Evolutionary conservation across 2,113 vertebrate genomes (phyloP).

Genomic region (Emberiza fucata): DNA sequence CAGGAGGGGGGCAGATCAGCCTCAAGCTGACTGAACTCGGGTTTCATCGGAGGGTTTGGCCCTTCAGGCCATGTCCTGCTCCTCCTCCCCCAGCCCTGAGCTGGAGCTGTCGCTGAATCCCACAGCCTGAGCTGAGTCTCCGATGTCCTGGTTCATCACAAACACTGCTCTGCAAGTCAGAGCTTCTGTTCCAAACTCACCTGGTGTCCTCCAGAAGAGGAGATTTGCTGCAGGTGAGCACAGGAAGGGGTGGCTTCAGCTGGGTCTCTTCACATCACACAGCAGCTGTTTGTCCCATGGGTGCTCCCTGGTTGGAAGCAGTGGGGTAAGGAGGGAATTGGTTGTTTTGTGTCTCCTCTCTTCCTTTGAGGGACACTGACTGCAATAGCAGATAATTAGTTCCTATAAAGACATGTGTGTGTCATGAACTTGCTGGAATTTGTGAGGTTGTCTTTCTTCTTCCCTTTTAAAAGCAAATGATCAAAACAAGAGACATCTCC

Average conservation of each 20-base stretch:
- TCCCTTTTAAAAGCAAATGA: neutral
- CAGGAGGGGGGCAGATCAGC: neutral
- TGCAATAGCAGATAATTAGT: neutral
- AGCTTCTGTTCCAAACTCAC: neutral
- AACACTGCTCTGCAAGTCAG: accelerated
- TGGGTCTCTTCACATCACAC: neutral
- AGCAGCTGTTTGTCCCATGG: accelerated
- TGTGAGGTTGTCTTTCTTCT: neutral
- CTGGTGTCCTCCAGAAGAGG: neutral
- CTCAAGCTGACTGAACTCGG: neutral
- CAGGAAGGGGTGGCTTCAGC: accelerated
- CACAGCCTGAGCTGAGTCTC: accelerated
- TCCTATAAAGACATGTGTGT: neutral
- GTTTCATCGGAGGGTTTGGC: neutral
- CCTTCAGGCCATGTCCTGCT: neutral
- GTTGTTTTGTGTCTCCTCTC: neutral
- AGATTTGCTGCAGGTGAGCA: neutral
- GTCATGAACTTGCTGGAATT: neutral
- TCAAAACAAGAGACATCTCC: neutral
- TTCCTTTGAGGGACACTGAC: neutral
- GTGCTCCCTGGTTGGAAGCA: neutral
- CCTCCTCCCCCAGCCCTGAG: neutral
- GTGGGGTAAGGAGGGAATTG: accelerated
- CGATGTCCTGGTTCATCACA: accelerated
- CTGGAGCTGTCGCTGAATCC: neutral